Evolutionary conservation across 2,113 vertebrate genomes (phyloP), one percentile per base, ranked within the genome.

Genomic region (Tupaia tana): DNA sequence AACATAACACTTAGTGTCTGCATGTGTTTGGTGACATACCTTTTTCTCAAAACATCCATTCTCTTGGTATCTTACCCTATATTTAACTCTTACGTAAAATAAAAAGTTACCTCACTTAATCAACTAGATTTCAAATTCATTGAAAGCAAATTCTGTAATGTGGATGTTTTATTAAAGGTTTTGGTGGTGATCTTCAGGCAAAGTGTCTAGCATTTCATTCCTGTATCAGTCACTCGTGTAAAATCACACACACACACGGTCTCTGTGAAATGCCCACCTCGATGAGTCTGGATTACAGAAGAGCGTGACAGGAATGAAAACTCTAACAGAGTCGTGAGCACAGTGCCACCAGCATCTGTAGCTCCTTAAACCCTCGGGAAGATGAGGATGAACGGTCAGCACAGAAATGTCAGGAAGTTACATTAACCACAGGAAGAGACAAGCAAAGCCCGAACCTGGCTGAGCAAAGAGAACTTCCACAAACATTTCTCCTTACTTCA

Each of bases 51-150:
- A 6, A 9, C 7, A 27, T 1, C 70, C 29, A 2, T 63, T 81
- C 78, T 77, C 7, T 8, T 95, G 34, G 56, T 87, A 2, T 56
- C 64, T 56, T 22, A 34, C 27, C 25, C 69, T 58, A 54, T 79
- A 31, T 56, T 61, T 61, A 78, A 90, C 20, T 64, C 22, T 93
- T 79, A 8, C 9, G 20, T 43, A 43, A 43, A 43, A 43, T 43
- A 43, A 43, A 43, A 43, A 43, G 25, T 89, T 79, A 31, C 89
- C 75, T 86, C 86, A n/a, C 16, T 58, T 78, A 15, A 54, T 82
- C 89, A 91, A n/a, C 61, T 75, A 63, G 18, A 91, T 82, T 91
- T 34, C 34, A 89, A 56, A 93, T 94, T 79, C 74, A 54, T 56
- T 79, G 18, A 91, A 95, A 86, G 31, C 19, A 94, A 86, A 93